A percentile compares a stretch with the other conserved stretches of the same genome.
Conservation (phyloP, 2,113 vertebrate species). For the Lutjanus erythropterus region DNA sequence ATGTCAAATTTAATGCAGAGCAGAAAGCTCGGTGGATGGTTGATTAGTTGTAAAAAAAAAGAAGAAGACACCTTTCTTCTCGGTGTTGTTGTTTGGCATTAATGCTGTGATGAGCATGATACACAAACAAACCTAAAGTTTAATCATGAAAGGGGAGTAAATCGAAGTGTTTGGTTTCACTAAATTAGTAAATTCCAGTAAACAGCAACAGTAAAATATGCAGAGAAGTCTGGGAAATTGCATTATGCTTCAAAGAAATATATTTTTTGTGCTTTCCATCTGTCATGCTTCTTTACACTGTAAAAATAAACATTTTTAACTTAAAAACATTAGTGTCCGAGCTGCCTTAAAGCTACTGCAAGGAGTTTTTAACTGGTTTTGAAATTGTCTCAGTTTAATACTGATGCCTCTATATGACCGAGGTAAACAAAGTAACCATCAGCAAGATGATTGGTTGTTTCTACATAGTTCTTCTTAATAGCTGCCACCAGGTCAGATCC, state of each 20-base stretch:
- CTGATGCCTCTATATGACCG: too few species aligned
- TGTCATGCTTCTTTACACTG: neutral
- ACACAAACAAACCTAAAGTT: neutral
- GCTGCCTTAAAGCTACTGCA: too few species aligned
- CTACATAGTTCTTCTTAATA: too few species aligned
- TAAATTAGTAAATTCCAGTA: neutral
- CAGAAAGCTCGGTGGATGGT: neutral
- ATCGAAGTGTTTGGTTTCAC: neutral
- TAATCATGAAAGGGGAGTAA: neutral
- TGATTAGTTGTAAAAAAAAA: constrained; percentile 29
- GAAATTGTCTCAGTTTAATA: too few species aligned
- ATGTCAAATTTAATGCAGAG: constrained; percentile 21
- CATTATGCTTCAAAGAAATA: neutral
- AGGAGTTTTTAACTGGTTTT: too few species aligned
- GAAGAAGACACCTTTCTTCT: neutral
- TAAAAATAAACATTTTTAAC: too few species aligned
- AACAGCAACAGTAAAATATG: neutral
- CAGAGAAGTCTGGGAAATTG: neutral
- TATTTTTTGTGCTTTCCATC: neutral
- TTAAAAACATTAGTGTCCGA: too few species aligned
- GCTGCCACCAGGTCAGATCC: too few species aligned
- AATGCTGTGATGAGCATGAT: neutral
- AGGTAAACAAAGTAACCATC: too few species aligned
- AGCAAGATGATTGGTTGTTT: too few species aligned
- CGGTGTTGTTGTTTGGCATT: neutral